Base-by-base conservation (phyloP, 30 jellyfish, hydroid and myxozoan species). In the Chrysaora quinquecirrha region DNA sequence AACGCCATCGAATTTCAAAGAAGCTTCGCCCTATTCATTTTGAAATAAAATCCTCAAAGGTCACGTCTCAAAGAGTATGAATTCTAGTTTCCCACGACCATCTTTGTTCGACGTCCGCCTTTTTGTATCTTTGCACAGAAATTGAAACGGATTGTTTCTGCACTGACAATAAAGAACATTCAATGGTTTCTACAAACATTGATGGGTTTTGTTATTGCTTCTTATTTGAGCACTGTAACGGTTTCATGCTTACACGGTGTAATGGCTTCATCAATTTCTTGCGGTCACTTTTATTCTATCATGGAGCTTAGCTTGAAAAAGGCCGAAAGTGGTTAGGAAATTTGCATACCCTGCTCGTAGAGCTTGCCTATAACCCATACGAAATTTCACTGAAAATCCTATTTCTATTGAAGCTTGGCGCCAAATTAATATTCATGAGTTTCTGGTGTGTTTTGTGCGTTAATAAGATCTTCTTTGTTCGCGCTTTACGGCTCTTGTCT, bases 381-480 rank as follows among this genome's bases (percentile, higher is more conserved):
- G 82, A 70, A 70, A 70, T 70, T 70, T 23, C 21, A 70, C 34
- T 70, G 82, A 70, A 48, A 38, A 70, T 25, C 34, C 60, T 29
- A 66, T 70, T 70, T 70, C 65, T n/a, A 30, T 22, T 12, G 67
- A 32, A 66, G 54, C 50, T n/a, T 35, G 82, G 82, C 82, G 82
- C 82, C 82, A 30, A 30, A 70, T 70, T 35, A 70, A 70, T 70
- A 70, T 70, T 70, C 68, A 70, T 70, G 82, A 1, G 16, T 9
- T 38, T 70, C 32, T 38, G 66, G 82, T 70, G 70, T 70, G 82
- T 70, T 70, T 38, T 70, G 82, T 29, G 82, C 82, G 34, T 35
- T 70, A 70, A 70, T 70, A 38, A 70, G 82, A 70, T 70, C 29
- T 27, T 19, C 34, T 32, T 70, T 70, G 82, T 70, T 29, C 24